Percentiles rank a stretch among this genome's conserved stretches.
These are phyloP conservation scores for Syncerus caffer DNA, from an alignment of 2,797 vertebrate genomes.

Conservation along the genomic window DNA sequence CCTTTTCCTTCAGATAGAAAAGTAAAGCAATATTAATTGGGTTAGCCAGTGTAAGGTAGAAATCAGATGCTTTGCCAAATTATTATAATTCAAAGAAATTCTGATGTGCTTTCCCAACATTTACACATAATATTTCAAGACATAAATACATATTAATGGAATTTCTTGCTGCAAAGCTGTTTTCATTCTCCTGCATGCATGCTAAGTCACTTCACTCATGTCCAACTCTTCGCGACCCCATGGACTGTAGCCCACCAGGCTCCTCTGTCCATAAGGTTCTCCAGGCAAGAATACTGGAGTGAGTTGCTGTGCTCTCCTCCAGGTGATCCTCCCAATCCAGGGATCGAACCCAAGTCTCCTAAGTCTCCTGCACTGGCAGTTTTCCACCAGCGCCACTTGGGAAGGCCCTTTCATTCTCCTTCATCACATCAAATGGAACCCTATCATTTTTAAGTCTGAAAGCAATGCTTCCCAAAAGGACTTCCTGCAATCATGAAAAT, in stretches of 20 bases:
- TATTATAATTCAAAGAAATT: constrained; percentile 73
- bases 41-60: constrained; percentile 74
- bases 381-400: not conserved
- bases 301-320: not conserved
- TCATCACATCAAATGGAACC: not conserved
- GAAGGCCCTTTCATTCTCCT: constrained; percentile 28
- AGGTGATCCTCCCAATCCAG: not conserved
- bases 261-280: not conserved
- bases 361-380: not conserved
- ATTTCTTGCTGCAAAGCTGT: not conserved
- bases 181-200: constrained; percentile 19
- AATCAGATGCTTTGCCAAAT: constrained; percentile 78
- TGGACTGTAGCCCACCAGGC: not conserved
- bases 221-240: accelerated
- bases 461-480: not conserved
- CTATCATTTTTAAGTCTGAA: not conserved
- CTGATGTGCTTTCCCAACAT: constrained; percentile 28
- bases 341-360: not conserved
- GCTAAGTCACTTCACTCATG: not conserved
- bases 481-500: accelerated
- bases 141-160: constrained; percentile 62
- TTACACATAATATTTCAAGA: constrained; percentile 42
- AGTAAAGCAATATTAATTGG: constrained; percentile 67
- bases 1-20: constrained; percentile 69
- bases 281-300: not conserved